A percentile compares a stretch with the other conserved stretches of the same genome.
Conservation (phyloP, 1,140 invertebrate species). For the Drosophila lacteicornis region DNA sequence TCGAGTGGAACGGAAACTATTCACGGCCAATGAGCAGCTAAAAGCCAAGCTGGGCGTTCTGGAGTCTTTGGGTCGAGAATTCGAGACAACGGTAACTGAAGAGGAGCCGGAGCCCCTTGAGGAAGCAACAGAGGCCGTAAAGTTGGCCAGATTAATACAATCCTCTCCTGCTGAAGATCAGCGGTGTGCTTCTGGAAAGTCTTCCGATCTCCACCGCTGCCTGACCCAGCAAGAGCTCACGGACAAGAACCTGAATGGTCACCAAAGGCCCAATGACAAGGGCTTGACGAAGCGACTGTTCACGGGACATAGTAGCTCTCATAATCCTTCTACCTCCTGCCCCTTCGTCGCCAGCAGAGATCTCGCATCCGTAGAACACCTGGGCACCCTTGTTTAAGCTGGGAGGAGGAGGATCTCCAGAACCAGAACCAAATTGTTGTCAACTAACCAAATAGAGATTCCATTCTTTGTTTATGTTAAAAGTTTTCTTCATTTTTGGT, state of each 20-base stretch:
- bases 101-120: neutral
- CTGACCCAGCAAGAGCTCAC: conserved; percentile 5
- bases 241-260: conserved; percentile 24
- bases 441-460: conserved; percentile 45
- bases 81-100: conserved; percentile 84
- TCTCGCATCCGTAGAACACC: conserved; percentile 4
- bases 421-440: conserved; percentile 30
- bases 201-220: neutral
- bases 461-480: conserved; percentile 31
- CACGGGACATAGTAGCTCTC: neutral
- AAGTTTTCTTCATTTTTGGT: neutral
- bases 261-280: conserved; percentile 10
- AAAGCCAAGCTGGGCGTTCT: conserved; percentile 88
- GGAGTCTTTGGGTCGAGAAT: conserved; percentile 88
- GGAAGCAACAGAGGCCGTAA: neutral
- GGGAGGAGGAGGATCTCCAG: conserved; percentile 6
- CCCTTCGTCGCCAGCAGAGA: neutral
- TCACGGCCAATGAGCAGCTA: conserved; percentile 88
- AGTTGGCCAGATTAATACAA: conserved; percentile 4
- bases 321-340: neutral
- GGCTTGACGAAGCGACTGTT: conserved; percentile 31
- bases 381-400: conserved; percentile 58
- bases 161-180: neutral
- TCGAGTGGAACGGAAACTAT: conserved; percentile 87
- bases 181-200: neutral